phyloP scores from a whole-genome alignment of 92 coral and sea anemone genomes.

The Isaurus tuberculatus region DNA sequence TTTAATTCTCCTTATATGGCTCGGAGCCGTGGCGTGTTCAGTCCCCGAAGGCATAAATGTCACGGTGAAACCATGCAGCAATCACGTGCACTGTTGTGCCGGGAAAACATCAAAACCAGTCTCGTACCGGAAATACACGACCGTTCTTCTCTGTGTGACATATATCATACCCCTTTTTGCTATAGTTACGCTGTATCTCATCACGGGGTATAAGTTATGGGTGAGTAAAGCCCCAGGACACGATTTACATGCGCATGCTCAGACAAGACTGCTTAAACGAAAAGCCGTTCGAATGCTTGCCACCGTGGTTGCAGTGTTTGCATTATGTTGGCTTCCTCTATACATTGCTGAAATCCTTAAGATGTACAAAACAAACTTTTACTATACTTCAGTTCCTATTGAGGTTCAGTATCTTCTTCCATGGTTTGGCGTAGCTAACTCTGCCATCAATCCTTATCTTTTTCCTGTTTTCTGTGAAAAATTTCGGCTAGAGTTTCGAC shows the following conservation, averaged over 20 bases:
- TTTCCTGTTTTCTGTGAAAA: constrained; percentile 73
- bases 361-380: constrained; percentile 50
- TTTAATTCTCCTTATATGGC: constrained; percentile 61
- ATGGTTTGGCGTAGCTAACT: constrained; percentile 83
- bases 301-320: constrained; percentile 71
- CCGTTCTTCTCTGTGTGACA: constrained; percentile 54
- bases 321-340: constrained; percentile 88
- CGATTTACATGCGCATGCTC: constrained; percentile 42
- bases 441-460: constrained; percentile 80
- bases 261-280: constrained; percentile 54
- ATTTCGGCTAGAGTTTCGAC: constrained; percentile 69
- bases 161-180: constrained; percentile 66
- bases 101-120: constrained; percentile 47
- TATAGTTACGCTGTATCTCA: constrained; percentile 59
- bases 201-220: constrained; percentile 75
- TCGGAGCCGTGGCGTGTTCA: constrained; percentile 58
- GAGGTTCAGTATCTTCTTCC: constrained; percentile 59
- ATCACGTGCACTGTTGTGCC: constrained; percentile 47
- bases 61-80: constrained; percentile 40
- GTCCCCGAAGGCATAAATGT: constrained; percentile 66
- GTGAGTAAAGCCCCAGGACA: constrained; percentile 70
- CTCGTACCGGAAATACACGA: constrained; percentile 56
- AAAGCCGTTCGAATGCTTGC: constrained; percentile 83
- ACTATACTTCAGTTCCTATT: constrained; percentile 57
- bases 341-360: constrained; percentile 67